Evolutionary conservation across 1,140 invertebrate species (phyloP).

Genomic region (Lineus longissimus): DNA sequence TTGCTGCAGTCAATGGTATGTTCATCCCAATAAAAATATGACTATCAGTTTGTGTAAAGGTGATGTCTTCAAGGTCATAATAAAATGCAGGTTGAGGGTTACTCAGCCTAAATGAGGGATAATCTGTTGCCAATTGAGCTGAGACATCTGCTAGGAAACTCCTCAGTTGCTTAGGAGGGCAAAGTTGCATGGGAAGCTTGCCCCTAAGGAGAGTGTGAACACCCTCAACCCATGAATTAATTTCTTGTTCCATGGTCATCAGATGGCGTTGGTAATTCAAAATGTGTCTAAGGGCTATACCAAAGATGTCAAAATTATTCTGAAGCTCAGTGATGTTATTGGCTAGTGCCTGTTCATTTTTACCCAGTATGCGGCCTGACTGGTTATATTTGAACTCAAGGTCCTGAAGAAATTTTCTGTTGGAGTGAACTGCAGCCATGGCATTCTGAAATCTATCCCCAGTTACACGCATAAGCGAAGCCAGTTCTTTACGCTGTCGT

Average conservation of each 20-base stretch:
- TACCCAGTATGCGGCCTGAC: background rate
- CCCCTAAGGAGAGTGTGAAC: background rate
- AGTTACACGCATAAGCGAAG: slow-evolving; percentile 1
- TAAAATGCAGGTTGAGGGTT: background rate
- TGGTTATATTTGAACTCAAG: background rate
- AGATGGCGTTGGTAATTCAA: background rate
- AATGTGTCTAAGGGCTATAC: too few species aligned
- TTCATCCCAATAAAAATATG: background rate
- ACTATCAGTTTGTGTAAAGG: background rate
- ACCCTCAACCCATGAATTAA: background rate
- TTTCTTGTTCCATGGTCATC: background rate
- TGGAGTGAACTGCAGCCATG: background rate
- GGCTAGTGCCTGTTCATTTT: background rate
- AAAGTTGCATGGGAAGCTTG: background rate
- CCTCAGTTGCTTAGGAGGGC: background rate
- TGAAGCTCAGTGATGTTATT: too few species aligned
- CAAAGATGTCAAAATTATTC: background rate
- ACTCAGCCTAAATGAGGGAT: background rate
- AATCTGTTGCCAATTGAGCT: background rate
- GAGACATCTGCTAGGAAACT: background rate
- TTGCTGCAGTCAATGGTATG: background rate
- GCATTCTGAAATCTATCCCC: background rate
- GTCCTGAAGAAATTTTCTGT: background rate
- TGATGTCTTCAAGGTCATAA: background rate
- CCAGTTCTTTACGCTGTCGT: background rate